These are phyloP conservation scores for Ptyas mucosa DNA, from an alignment of 2,113 vertebrate genomes.

Conservation along the genomic window DNA sequence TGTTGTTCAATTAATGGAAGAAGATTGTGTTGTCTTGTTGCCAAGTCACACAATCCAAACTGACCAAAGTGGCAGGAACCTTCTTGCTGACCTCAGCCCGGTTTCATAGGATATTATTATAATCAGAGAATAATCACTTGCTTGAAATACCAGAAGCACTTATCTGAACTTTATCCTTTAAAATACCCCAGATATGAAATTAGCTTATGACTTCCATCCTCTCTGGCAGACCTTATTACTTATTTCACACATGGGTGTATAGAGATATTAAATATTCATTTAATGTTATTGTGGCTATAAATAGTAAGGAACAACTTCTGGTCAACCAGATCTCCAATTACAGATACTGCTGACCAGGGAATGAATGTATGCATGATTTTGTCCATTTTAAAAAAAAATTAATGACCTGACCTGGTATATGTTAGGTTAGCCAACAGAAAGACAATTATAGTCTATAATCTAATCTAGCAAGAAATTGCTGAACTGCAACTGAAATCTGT, in stretches of 20 bases:
- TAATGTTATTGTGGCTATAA: constrained; percentile 45
- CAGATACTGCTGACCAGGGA: constrained; percentile 28
- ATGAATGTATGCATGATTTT: constrained; percentile 10
- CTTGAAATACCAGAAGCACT: background rate
- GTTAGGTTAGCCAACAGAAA: background rate
- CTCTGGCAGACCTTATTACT: constrained; percentile 46
- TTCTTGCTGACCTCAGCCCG: constrained; percentile 4
- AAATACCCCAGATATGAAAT: constrained; percentile 43
- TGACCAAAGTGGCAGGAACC: background rate
- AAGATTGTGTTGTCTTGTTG: background rate
- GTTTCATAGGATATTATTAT: constrained; percentile 7
- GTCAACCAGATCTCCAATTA: constrained; percentile 33
- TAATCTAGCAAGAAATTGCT: background rate
- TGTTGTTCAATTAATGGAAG: constrained; percentile 26
- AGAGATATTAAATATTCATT: constrained; percentile 62
- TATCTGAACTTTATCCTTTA: constrained; percentile 21
- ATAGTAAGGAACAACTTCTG: constrained; percentile 19
- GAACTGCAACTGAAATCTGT: background rate
- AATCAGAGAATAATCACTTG: constrained; percentile 7
- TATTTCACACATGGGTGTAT: constrained; percentile 38
- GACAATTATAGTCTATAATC: background rate
- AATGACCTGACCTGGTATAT: background rate
- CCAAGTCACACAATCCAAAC: constrained; percentile 6
- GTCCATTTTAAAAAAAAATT: background rate
- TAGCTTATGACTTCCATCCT: constrained; percentile 44